phyloP scores from a whole-genome alignment of 1,140 invertebrate species.

The Saccostrea glomerata region DNA sequence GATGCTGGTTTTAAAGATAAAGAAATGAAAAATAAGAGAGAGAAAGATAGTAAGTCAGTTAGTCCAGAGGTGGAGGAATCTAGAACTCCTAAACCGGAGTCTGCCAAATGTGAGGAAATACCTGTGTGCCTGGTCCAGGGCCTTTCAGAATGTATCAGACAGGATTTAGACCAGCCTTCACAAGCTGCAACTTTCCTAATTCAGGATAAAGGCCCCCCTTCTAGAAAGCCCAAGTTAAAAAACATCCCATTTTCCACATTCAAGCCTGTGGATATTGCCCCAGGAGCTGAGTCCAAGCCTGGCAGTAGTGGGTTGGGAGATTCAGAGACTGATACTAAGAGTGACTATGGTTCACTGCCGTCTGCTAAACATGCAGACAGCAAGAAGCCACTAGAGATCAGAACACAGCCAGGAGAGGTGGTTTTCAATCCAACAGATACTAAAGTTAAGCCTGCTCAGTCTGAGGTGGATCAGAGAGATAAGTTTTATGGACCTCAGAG shows the following conservation, averaged over 20 bases:
- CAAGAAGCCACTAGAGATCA: constrained; percentile 36
- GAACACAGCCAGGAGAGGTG: constrained; percentile 35
- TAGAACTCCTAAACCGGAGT: not conserved
- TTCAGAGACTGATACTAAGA: constrained; percentile 45
- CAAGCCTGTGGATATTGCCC: constrained; percentile 57
- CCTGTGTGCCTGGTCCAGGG: not conserved
- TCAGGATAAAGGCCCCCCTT: constrained; percentile 53
- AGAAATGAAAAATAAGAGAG: not conserved
- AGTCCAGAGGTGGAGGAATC: not conserved
- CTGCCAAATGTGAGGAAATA: not conserved
- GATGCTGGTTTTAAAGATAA: not conserved
- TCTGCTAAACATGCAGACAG: constrained; percentile 45
- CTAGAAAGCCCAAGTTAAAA: constrained; percentile 47
- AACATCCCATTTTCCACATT: constrained; percentile 63
- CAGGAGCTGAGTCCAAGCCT: constrained; percentile 39
- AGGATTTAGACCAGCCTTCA: constrained; percentile 62
- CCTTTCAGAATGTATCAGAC: not conserved
- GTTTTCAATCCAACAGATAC: constrained; percentile 51
- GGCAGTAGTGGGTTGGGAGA: constrained; percentile 37
- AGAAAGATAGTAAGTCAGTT: not conserved
- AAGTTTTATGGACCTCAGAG: constrained; percentile 18
- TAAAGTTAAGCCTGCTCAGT: constrained; percentile 22
- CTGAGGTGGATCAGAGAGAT: not conserved
- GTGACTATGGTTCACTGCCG: constrained; percentile 51
- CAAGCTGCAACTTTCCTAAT: constrained; percentile 67